Evolutionary conservation across 2,797 vertebrate genomes (phyloP).

Genomic region (Acestrorhynchus altus): DNA sequence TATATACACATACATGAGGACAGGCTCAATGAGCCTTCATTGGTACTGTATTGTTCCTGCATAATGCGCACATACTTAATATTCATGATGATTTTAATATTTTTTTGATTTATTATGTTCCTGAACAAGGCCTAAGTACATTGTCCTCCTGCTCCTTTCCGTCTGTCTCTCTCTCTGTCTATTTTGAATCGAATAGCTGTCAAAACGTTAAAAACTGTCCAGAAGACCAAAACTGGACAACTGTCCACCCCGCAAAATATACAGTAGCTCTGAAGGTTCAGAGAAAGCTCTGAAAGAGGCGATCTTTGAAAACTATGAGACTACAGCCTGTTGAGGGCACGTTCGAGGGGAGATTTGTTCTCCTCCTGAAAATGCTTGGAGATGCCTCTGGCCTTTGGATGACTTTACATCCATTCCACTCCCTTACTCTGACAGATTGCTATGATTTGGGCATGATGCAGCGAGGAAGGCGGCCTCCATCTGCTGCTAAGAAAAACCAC

Average conservation of each 20-base stretch:
- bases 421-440: constrained; percentile 50
- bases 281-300: not conserved
- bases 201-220: no score
- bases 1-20: no score
- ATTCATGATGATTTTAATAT: no score
- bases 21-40: no score
- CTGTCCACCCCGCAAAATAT: not conserved
- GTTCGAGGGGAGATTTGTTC: not conserved
- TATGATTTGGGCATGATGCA: constrained; percentile 52
- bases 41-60: no score
- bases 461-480: constrained; percentile 43
- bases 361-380: constrained; percentile 17
- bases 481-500: constrained; percentile 41
- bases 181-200: no score
- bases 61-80: no score
- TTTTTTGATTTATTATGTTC: no score
- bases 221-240: not conserved
- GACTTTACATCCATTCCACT: constrained; percentile 37
- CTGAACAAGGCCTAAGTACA: no score
- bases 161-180: no score
- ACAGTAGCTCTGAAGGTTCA: no score
- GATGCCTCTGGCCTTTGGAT: constrained; percentile 33
- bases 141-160: no score
- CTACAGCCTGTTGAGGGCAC: not conserved
- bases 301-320: not conserved